phyloP scores from a whole-genome alignment of 2,888 invertebrate genomes.

The Acrobasis suavella region DNA sequence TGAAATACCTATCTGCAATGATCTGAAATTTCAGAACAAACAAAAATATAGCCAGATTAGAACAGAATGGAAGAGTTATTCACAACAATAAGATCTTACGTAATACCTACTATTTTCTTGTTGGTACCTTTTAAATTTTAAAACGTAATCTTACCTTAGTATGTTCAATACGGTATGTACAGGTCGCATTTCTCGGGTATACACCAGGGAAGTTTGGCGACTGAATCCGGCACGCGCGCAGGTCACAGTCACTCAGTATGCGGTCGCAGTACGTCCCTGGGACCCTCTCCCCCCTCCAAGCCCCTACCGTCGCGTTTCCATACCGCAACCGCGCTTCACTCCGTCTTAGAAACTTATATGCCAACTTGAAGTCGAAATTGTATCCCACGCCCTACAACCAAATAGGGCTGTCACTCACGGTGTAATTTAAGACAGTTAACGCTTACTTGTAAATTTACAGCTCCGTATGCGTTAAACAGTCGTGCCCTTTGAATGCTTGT shows the following conservation, averaged over 20 bases:
- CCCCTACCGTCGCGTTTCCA: slow-evolving; percentile 87
- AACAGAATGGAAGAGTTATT: neutral
- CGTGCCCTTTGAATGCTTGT: neutral
- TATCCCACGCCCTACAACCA: slow-evolving; percentile 86
- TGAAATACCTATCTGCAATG: too few species aligned
- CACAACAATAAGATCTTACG: neutral
- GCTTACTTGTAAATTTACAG: slow-evolving; percentile 14
- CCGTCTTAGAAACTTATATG: slow-evolving; percentile 90
- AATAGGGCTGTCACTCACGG: slow-evolving; percentile 43
- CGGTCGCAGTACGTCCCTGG: slow-evolving; percentile 91
- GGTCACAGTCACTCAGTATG: slow-evolving; percentile 89
- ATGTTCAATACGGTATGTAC: slow-evolving; percentile 88
- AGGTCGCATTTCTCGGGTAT: slow-evolving; percentile 93
- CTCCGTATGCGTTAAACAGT: neutral
- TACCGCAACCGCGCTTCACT: slow-evolving; percentile 90
- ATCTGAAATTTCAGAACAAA: too few species aligned
- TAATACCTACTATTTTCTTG: neutral
- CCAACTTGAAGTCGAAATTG: slow-evolving; percentile 92
- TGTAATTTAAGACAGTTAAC: slow-evolving; percentile 19
- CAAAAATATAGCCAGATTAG: neutral
- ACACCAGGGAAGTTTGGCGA: slow-evolving; percentile 96
- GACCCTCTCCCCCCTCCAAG: slow-evolving; percentile 89
- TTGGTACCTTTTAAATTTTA: neutral
- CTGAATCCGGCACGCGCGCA: slow-evolving; percentile 87
- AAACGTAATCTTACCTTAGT: slow-evolving; percentile 63